Evolutionary conservation across 2,888 invertebrate genomes (phyloP).

Genomic region (Archaeoteleia sp.): DNA sequence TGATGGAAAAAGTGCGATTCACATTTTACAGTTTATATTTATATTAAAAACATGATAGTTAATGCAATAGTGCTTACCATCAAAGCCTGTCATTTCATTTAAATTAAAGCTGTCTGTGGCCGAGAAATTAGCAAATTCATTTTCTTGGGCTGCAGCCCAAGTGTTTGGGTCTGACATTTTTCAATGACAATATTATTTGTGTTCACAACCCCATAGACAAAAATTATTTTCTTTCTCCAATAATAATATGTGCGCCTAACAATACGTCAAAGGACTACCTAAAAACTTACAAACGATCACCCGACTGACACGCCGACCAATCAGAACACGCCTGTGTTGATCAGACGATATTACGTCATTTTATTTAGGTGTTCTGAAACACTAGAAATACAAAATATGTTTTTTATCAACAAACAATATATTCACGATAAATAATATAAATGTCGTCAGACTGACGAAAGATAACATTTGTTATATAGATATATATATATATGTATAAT

Average conservation of each 20-base stretch:
- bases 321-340: constrained; percentile 75
- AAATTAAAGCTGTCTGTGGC: constrained; percentile 80
- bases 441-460: too few relatives aligned
- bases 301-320: constrained; percentile 76
- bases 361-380: constrained; percentile 3
- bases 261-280: constrained; percentile 40
- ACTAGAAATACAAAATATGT: too few relatives aligned
- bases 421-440: too few relatives aligned
- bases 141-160: constrained; percentile 68
- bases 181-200: constrained; percentile 13
- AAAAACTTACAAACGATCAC: constrained; percentile 67
- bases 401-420: too few relatives aligned
- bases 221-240: constrained; percentile 74
- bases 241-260: constrained; percentile 53
- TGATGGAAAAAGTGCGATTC: too few relatives aligned
- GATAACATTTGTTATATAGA: too few relatives aligned
- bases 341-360: constrained; percentile 81
- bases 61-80: constrained; percentile 77
- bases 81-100: constrained; percentile 81
- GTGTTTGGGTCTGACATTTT: constrained; percentile 70
- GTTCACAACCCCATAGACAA: constrained; percentile 58
- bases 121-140: constrained; percentile 74
- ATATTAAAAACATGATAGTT: background rate
- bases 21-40: too few relatives aligned
- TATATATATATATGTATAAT: too few relatives aligned